Evolutionary conservation across 2,797 vertebrate species (phyloP).

Genomic region (Miichthys miiuy): DNA sequence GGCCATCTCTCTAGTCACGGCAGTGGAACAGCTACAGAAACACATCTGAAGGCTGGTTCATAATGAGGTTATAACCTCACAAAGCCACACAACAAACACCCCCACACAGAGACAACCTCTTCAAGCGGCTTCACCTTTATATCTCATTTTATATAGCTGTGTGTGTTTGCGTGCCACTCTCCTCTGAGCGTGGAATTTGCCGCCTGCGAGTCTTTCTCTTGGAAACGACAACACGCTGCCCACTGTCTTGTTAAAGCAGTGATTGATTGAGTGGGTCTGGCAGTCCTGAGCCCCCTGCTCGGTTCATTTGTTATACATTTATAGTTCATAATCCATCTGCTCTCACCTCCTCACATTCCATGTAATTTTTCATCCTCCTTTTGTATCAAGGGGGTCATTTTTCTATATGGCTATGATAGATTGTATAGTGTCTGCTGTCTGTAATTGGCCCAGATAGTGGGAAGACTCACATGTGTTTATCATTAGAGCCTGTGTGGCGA

Average conservation of each 20-base stretch:
- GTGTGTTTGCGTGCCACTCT: constrained; percentile 2
- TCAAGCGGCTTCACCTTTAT: not conserved
- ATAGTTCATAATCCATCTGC: constrained; percentile 84
- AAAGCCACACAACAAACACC: constrained; percentile 26
- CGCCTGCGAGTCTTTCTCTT: constrained; percentile 42
- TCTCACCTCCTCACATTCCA: constrained; percentile 67
- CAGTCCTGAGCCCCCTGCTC: constrained; percentile 70
- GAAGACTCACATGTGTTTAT: constrained; percentile 75
- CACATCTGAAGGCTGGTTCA: not conserved
- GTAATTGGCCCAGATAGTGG: constrained; percentile 71
- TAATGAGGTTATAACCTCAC: constrained; percentile 27
- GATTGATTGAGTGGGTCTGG: constrained; percentile 81
- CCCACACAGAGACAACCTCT: not conserved
- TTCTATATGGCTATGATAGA: constrained; percentile 65
- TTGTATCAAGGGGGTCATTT: constrained; percentile 68
- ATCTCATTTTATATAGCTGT: constrained; percentile 2
- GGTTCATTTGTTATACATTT: constrained; percentile 82
- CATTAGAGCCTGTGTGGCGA: constrained; percentile 55
- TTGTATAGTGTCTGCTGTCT: constrained; percentile 63
- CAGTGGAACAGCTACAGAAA: not conserved
- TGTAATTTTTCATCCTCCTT: constrained; percentile 71
- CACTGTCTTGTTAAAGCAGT: constrained; percentile 78
- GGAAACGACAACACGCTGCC: constrained; percentile 55
- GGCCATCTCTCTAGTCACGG: not conserved
- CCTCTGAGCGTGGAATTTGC: constrained; percentile 14